Base-by-base conservation (phyloP, 2,797 vertebrate genomes). In the Artibeus jamaicensis region DNA sequence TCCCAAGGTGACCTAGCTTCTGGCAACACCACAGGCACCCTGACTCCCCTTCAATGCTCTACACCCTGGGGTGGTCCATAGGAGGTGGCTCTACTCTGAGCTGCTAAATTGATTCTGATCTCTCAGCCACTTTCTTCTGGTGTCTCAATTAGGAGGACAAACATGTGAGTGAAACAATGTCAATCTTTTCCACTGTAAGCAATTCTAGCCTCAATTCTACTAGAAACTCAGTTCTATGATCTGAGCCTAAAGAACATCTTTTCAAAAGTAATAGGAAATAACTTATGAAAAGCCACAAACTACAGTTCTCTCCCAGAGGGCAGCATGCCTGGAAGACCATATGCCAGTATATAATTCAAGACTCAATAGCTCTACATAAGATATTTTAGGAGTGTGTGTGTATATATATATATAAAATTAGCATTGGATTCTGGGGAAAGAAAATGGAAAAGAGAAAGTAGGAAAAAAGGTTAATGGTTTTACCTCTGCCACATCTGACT, bases 391-490 rank as follows among this genome's bases (percentile, higher is more conserved):
- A 34, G 16, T 65, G 44, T 50, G 46, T n/a, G 29, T 50, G 46
- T n/a, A 29, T 76, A 44, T 78, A 57, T 78, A 57, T 78, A 50
- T 74, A 21, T 93, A 44, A 83, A 96, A 89, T 86, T 73, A 94
- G 67, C 32, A 57, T 65, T 84, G 37, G 22, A 71, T 94, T 95
- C 44, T 53, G 34, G 79, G 46, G 76, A 88, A 83, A 39, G 24
- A 91, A 65, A 94, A 74, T 59, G 53, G 73, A 50, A 89, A 92
- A 95, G 57, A 89, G 48, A 94, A 87, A 91, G 86, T 42, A 94
- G 86, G 39, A 76, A 76, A 86, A 92, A 94, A 57, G 55, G 78
- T 82, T 77, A 96, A 92, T 86, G 73, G 86, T 57, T 96, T 96
- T 71, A 91, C 50, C 90, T 93, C 89, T 84, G 70, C 79, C 79